Percentiles rank a stretch among this genome's conserved stretches.
These are phyloP conservation scores for Yoshiicerus persimilis DNA, from an alignment of 1,140 invertebrate species.

Conservation along the genomic window DNA sequence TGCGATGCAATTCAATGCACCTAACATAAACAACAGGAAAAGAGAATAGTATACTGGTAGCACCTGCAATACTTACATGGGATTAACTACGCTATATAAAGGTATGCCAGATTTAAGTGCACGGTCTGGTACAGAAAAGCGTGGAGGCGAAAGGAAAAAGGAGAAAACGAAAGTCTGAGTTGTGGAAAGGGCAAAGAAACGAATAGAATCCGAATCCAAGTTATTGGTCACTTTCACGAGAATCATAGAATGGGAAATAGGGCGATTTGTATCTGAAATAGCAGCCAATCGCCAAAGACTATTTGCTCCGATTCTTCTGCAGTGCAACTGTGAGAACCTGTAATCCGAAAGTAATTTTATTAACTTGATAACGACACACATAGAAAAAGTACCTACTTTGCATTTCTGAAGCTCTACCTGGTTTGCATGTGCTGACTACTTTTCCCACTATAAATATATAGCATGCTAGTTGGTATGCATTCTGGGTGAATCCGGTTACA, in stretches of 20 bases:
- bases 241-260: slow-evolving; percentile 10
- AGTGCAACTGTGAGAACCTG: neutral
- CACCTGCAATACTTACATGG: no score
- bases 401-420: neutral
- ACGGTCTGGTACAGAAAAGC: neutral
- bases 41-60: neutral
- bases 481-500: neutral
- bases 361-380: neutral
- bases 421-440: neutral
- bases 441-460: neutral
- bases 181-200: neutral
- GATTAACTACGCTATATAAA: no score
- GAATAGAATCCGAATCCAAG: neutral
- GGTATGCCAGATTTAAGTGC: no score
- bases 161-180: neutral
- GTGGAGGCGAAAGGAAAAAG: neutral
- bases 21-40: neutral
- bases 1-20: neutral
- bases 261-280: slow-evolving; percentile 10
- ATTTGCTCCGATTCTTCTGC: neutral
- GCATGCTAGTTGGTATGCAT: neutral
- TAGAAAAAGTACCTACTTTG: neutral
- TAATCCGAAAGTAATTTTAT: neutral
- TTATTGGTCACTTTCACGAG: neutral
- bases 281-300: neutral